These are phyloP conservation scores for Phrynocephalus forsythii DNA, from an alignment of 2,797 vertebrate species.

Conservation along the genomic window DNA sequence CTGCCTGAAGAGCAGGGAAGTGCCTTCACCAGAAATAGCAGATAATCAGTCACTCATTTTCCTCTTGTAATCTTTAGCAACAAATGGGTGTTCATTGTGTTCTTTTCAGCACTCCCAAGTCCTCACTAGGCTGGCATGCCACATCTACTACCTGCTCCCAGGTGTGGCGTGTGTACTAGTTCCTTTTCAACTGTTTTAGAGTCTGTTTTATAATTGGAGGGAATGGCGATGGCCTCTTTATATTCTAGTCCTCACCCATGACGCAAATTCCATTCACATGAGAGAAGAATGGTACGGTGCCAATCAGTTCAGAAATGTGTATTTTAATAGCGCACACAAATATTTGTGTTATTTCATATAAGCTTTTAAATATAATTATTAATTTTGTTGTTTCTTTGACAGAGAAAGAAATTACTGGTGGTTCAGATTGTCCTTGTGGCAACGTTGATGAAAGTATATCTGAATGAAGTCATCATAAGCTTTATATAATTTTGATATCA, in stretches of 20 bases:
- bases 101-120: no score
- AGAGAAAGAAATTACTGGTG: conserved; percentile 59
- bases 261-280: neutral
- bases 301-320: neutral
- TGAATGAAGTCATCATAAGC: neutral
- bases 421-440: conserved; percentile 47
- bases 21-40: neutral
- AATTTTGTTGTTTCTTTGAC: neutral
- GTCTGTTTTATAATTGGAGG: neutral
- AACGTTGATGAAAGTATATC: conserved; percentile 34
- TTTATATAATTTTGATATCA: neutral
- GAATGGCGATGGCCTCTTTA: neutral
- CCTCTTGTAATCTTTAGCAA: neutral
- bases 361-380: neutral
- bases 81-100: neutral
- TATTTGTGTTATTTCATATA: neutral
- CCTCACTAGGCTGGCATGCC: no score
- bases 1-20: neutral
- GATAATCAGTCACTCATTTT: neutral
- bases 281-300: neutral
- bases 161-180: neutral
- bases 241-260: neutral
- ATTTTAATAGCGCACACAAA: neutral
- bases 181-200: neutral
- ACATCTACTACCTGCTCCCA: no score